Evolutionary conservation across 2,888 invertebrate genomes (phyloP), one percentile per base, ranked within the genome.

Genomic region (Chelonus formosanus): DNA sequence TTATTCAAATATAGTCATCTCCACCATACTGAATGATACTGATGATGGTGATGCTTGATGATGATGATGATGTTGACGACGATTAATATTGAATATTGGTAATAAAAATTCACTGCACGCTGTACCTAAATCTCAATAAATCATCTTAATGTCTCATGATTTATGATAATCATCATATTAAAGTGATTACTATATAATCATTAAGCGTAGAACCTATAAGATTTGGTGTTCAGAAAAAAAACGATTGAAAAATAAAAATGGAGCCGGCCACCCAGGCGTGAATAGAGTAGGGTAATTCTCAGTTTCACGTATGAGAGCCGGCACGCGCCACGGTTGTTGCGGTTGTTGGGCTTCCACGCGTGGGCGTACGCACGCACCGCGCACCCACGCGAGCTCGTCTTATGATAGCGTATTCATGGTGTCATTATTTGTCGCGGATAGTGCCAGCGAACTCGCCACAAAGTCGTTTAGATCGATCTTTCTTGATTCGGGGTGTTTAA

Each of bases 401-500:
- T 88, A 88, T 80, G 88, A 86, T 83, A 87, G 86, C 84, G 86
- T 86, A 82, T 87, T 84, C 85, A 85, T 82, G 73, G 82, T 80
- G 76, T 83, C 83, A 77, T 82, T 84, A 77, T 75, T 78, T 80
- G 86, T 76, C 81, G 86, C 86, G 80, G 86, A 85, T 71, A 88
- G 82, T 75, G 86, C 86, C 78, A 88, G 86, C 71, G 88, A 86
- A 79, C 87, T 86, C 74, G 88, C 87, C 85, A 89, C 87, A 74
- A 88, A 86, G 85, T 90, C 89, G 85, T 84, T 84, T 73, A 83
- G 78, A 78, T 93, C 93, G 87, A 92, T 92, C 88, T 93, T 93
- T 88, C 93, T 90, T 86, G 92, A 92, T 88, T 93, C 93, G 86
- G 94, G 93, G 87, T 94, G 94, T 88, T 94, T 94, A 89, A 93